These are phyloP conservation scores for Aurelia aurita complex sp. Pacific DNA, from an alignment of 30 jellyfish, hydroid and myxozoan genomes.

Conservation along the genomic window DNA sequence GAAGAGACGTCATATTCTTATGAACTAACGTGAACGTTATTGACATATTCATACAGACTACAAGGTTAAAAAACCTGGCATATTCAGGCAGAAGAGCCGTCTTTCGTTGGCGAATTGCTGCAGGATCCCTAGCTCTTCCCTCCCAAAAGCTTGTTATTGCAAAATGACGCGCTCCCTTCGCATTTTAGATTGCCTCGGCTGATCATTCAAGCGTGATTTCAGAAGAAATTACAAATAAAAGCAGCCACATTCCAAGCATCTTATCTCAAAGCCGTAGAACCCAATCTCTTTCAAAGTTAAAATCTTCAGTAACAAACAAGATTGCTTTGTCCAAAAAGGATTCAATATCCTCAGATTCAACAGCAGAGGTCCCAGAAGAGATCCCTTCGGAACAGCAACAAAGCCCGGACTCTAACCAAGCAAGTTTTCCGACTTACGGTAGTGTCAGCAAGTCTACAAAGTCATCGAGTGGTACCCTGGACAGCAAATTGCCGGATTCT, in stretches of 20 bases:
- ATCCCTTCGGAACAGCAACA: slow-evolving; percentile 20
- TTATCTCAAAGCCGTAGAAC: background rate
- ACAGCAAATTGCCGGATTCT: slow-evolving; percentile 12
- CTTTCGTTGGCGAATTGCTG: too few relatives aligned
- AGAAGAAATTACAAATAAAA: slow-evolving; percentile 2
- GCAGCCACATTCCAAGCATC: slow-evolving; percentile 1
- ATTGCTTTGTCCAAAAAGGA: slow-evolving; percentile 1
- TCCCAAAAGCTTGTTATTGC: background rate
- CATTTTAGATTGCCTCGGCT: slow-evolving; percentile 31
- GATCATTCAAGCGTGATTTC: slow-evolving; percentile 41
- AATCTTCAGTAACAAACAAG: slow-evolving; percentile 6
- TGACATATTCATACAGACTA: too few relatives aligned
- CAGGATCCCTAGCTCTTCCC: too few relatives aligned
- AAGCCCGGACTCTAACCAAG: slow-evolving; percentile 20
- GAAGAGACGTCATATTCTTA: too few relatives aligned
- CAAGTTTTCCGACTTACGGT: slow-evolving; percentile 53
- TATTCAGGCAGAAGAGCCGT: too few relatives aligned
- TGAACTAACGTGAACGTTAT: too few relatives aligned
- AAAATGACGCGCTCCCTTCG: background rate
- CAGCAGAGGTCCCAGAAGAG: slow-evolving; percentile 70
- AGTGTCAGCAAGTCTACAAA: background rate
- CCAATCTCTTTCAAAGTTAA: background rate
- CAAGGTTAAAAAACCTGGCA: too few relatives aligned
- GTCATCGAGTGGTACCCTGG: slow-evolving; percentile 4
- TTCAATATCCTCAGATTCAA: slow-evolving; percentile 23